phyloP scores from a whole-genome alignment of 2,888 invertebrate genomes.

The Temnothorax unifasciatus region DNA sequence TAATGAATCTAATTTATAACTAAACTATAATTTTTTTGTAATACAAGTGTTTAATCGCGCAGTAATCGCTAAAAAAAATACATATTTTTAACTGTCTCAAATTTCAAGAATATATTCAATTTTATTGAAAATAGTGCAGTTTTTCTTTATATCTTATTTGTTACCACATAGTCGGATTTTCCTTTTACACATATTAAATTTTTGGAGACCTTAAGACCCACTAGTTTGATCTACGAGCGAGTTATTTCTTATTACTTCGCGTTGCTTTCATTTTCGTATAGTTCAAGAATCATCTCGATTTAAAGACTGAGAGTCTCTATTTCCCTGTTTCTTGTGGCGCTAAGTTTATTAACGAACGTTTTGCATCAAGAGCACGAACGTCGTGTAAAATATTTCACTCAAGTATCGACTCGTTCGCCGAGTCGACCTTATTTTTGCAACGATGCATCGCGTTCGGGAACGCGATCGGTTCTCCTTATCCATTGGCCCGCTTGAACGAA shows the following conservation, averaged over 20 bases:
- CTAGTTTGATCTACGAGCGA: neutral
- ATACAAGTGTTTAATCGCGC: neutral
- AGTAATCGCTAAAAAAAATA: neutral
- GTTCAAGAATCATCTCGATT: neutral
- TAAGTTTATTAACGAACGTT: no score
- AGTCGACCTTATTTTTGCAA: slow-evolving; percentile 4
- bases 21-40: neutral
- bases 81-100: neutral
- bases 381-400: neutral
- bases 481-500: slow-evolving; percentile 14
- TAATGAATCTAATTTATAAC: neutral
- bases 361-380: neutral
- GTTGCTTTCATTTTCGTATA: neutral
- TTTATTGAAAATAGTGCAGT: neutral
- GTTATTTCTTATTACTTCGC: neutral
- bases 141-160: neutral
- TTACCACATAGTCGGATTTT: neutral
- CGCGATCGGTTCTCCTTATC: neutral
- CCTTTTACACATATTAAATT: neutral
- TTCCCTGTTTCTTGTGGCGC: no score
- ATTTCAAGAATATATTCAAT: neutral
- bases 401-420: neutral
- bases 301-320: no score
- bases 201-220: neutral
- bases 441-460: neutral